Conservation (phyloP, 30 jellyfish, hydroid and myxozoan species). For the Chironex yamaguchii region DNA sequence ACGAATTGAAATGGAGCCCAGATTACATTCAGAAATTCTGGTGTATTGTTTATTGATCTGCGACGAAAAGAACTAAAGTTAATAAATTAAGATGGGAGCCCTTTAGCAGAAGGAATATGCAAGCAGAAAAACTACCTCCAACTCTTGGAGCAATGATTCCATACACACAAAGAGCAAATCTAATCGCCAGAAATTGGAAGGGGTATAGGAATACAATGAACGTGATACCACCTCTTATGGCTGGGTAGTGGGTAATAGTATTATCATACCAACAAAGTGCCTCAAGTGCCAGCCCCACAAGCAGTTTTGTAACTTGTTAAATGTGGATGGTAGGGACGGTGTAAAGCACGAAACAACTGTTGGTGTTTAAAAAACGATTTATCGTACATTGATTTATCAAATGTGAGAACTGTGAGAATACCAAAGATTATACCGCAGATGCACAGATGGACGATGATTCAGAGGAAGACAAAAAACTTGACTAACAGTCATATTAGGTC, state of each 20-base stretch:
- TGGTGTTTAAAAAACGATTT: constrained; percentile 9
- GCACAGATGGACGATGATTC: constrained; percentile 36
- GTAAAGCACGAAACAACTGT: constrained; percentile 20
- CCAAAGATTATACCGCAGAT: constrained; percentile 29
- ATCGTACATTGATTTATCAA: constrained; percentile 27
- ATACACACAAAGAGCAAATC: constrained; percentile 25
- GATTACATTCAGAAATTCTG: background rate
- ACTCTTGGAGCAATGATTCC: constrained; percentile 6
- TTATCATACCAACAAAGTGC: constrained; percentile 8
- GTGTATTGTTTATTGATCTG: constrained; percentile 13
- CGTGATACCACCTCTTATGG: constrained; percentile 17
- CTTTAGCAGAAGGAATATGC: constrained; percentile 41
- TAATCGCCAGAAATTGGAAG: background rate
- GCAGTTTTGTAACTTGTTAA: constrained; percentile 35
- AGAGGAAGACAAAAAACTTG: background rate
- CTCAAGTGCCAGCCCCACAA: constrained; percentile 57
- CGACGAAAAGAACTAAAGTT: constrained; percentile 1
- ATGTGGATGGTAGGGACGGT: constrained; percentile 44
- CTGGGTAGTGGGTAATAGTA: constrained; percentile 11
- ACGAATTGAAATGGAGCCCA: background rate
- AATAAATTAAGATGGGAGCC: constrained; percentile 60
- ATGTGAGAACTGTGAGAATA: constrained; percentile 14
- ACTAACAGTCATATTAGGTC: too few relatives aligned
- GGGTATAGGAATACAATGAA: constrained; percentile 15
- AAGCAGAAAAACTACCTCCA: constrained; percentile 29